Base-by-base conservation (phyloP, 2,888 invertebrate genomes). In the Oligia fasciuncula region DNA sequence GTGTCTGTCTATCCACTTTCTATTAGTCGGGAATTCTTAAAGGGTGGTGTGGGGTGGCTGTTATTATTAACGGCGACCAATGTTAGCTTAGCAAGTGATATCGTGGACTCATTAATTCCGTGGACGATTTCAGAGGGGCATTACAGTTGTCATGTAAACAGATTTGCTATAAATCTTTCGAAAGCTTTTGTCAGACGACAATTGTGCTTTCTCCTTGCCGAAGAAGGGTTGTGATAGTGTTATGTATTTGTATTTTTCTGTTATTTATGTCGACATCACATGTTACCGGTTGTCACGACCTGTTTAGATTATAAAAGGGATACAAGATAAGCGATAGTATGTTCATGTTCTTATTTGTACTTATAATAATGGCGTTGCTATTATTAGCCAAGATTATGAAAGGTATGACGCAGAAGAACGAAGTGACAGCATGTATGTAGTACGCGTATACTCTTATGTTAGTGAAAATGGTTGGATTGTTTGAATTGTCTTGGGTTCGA, bases 1-100 rank as follows among this genome's bases (percentile, higher is more conserved):
- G 95, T 85, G 87, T 94, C 93, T 95, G 95, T 95, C 96, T 95
- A 94, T 96, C 93, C 95, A 93, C 95, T 95, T 97, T 97, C 96
- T 97, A 96, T 96, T 97, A 96, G 96, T 95, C 91, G 93, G 91
- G 93, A 94, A 96, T 96, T 96, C 96, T 95, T 95, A 97, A 96
- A 96, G 96, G 96, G 96, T 96, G 94, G 93, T 93, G 88, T 80
- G 80, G 95, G 96, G 95, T 94, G 93, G 93, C 87, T 92, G 92
- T 93, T 95, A 94, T 95, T 95, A 95, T 94, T 94, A 94, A 95
- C 93, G 89, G 90, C 91, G 91, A 93, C 95, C 95, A 94, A 95
- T 96, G 96, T 95, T 95, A 91, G 95, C 95, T 95, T 94, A 93
- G 93, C 92, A 93, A 94, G 93, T 92, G 94, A 95, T 94, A 90